A percentile compares a stretch with the other conserved stretches of the same genome.
phyloP scores from a whole-genome alignment of 2,888 invertebrate genomes.

The Drosophila emarginata region DNA sequence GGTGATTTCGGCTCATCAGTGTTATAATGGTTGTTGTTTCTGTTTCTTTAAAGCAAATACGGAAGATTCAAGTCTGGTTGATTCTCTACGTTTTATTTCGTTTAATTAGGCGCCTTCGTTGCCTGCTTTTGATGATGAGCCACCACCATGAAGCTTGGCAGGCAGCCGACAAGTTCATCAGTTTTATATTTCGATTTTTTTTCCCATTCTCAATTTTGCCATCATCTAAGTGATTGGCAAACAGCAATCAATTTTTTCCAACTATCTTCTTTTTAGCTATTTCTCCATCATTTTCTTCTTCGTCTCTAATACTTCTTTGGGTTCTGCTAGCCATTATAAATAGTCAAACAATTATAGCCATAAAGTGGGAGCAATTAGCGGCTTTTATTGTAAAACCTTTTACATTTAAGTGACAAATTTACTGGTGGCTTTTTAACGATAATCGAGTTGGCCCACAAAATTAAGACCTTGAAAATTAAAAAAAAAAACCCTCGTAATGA shows the following conservation, averaged over 20 bases:
- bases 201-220: slow-evolving; percentile 17
- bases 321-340: slow-evolving; percentile 38
- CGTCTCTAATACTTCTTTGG: not conserved
- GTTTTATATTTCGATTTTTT: slow-evolving; percentile 27
- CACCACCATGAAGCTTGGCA: slow-evolving; percentile 34
- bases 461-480: slow-evolving; percentile 17
- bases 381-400: slow-evolving; percentile 53
- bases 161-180: slow-evolving; percentile 64
- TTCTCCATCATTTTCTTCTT: not conserved
- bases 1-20: slow-evolving; percentile 22
- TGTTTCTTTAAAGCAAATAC: slow-evolving; percentile 51
- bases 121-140: slow-evolving; percentile 41
- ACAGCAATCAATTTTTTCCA: slow-evolving; percentile 49
- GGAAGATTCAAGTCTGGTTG: slow-evolving; percentile 53
- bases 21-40: slow-evolving; percentile 13
- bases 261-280: not conserved
- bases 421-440: slow-evolving; percentile 56
- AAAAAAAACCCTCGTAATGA: not conserved
- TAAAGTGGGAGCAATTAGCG: slow-evolving; percentile 62
- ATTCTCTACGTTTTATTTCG: slow-evolving; percentile 35
- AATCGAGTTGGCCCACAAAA: slow-evolving; percentile 33
- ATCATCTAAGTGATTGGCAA: slow-evolving; percentile 71
- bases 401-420: slow-evolving; percentile 63
- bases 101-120: slow-evolving; percentile 74
- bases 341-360: slow-evolving; percentile 55